Evolutionary conservation across 1,140 invertebrate genomes (phyloP).

Genomic region (Halesus radiatus): DNA sequence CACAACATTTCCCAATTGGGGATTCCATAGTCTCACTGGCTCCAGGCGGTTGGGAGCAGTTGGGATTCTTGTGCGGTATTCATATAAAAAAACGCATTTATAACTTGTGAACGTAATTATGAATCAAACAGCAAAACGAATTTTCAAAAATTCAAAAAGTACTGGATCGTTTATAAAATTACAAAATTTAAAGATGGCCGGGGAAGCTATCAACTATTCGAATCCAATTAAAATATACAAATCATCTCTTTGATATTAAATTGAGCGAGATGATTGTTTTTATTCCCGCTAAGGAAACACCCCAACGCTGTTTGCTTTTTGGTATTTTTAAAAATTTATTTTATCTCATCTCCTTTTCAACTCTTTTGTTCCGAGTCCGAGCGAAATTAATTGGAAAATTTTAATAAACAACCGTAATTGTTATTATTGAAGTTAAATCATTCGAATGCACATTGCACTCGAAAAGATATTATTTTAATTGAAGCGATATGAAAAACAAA

Average conservation of each 20-base stretch:
- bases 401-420: slow-evolving; percentile 58
- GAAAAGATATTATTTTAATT: slow-evolving; percentile 55
- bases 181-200: no score
- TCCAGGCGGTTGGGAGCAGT: no score
- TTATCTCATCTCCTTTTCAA: not conserved
- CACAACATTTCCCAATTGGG: no score
- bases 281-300: not conserved
- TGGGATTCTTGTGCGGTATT: no score
- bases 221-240: slow-evolving; percentile 23
- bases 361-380: not conserved
- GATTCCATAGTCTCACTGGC: no score
- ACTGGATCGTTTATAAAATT: no score
- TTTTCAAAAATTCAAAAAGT: no score
- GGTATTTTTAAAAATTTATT: slow-evolving; percentile 22
- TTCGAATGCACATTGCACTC: slow-evolving; percentile 46
- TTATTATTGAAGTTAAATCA: slow-evolving; percentile 37
- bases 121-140: no score
- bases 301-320: not conserved
- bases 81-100: no score
- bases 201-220: not conserved
- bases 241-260: not conserved
- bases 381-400: slow-evolving; percentile 57
- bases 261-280: not conserved
- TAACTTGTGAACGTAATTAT: no score
- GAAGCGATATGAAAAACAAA: slow-evolving; percentile 28